Percentiles rank a stretch among this genome's conserved stretches.
phyloP scores from a whole-genome alignment of 1,140 invertebrate genomes.

The Hylaeus anthracinus region DNA sequence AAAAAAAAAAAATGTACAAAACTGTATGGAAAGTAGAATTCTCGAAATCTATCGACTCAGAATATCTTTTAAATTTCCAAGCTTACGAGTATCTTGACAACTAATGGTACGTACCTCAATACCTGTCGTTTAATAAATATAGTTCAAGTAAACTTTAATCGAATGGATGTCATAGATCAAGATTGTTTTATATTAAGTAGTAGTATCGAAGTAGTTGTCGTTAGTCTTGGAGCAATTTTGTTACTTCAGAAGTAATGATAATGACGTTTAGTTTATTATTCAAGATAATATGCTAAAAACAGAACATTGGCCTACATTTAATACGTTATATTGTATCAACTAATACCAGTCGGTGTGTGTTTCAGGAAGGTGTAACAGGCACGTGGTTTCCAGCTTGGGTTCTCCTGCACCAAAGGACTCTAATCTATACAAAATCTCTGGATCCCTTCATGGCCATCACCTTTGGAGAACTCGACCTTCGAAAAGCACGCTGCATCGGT shows the following conservation, averaged over 20 bases:
- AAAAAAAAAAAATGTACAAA: not conserved
- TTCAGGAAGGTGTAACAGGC: slow-evolving; percentile 84
- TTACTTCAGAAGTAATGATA: no score
- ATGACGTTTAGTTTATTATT: no score
- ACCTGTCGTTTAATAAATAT: not conserved
- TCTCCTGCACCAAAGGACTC: slow-evolving; percentile 85
- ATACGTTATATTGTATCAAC: not conserved
- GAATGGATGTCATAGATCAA: no score
- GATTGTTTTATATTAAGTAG: no score
- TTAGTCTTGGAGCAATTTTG: no score
- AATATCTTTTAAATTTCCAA: not conserved
- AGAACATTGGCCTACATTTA: no score
- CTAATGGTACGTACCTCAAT: not conserved
- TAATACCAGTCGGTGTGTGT: slow-evolving; percentile 16
- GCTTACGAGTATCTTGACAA: not conserved
- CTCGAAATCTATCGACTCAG: not conserved
- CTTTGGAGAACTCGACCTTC: slow-evolving; percentile 86
- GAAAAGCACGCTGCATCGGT: slow-evolving; percentile 91
- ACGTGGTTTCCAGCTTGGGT: slow-evolving; percentile 90
- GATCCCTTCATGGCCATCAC: slow-evolving; percentile 74
- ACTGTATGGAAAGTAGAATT: not conserved
- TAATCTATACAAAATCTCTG: slow-evolving; percentile 84
- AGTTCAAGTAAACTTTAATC: not conserved
- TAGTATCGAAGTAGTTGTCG: no score
- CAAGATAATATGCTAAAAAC: no score